These are phyloP conservation scores for Anodontia alba DNA, from an alignment of 2,888 invertebrate species.

Conservation along the genomic window DNA sequence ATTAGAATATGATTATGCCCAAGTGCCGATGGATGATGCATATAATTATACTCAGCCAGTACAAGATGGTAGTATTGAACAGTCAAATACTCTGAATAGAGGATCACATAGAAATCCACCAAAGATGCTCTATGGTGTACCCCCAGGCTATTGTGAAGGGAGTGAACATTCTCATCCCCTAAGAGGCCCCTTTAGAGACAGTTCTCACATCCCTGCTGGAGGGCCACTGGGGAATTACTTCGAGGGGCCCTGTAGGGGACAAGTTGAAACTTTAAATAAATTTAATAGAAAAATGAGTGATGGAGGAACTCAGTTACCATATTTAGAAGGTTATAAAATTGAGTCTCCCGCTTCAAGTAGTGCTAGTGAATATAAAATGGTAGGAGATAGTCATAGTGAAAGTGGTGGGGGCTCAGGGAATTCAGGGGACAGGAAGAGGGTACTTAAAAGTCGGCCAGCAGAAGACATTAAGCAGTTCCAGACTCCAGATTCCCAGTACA, in stretches of 20 bases:
- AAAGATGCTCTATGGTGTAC: background rate
- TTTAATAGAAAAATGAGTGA: constrained; percentile 33
- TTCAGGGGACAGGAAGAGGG: constrained; percentile 24
- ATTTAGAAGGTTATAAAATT: constrained; percentile 55
- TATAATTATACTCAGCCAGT: constrained; percentile 60
- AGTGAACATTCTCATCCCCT: constrained; percentile 11
- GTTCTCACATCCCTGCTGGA: constrained; percentile 50
- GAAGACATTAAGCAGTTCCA: background rate
- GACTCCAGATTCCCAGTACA: background rate
- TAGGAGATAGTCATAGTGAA: constrained; percentile 47
- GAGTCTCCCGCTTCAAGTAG: constrained; percentile 51
- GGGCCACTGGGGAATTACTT: constrained; percentile 62
- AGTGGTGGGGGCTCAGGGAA: constrained; percentile 46
- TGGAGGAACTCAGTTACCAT: constrained; percentile 30
- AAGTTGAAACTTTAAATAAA: constrained; percentile 43
- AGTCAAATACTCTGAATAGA: constrained; percentile 30
- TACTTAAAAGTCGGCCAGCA: constrained; percentile 37
- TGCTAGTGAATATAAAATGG: constrained; percentile 51
- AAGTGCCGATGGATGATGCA: constrained; percentile 52
- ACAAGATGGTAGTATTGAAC: constrained; percentile 51
- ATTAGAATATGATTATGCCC: constrained; percentile 58
- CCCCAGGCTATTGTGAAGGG: background rate
- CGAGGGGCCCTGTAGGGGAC: constrained; percentile 54
- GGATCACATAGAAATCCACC: background rate
- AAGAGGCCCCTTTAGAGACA: constrained; percentile 37